Conservation (phyloP, 2,888 invertebrate species). For the Coronaproctus castanopsis region DNA sequence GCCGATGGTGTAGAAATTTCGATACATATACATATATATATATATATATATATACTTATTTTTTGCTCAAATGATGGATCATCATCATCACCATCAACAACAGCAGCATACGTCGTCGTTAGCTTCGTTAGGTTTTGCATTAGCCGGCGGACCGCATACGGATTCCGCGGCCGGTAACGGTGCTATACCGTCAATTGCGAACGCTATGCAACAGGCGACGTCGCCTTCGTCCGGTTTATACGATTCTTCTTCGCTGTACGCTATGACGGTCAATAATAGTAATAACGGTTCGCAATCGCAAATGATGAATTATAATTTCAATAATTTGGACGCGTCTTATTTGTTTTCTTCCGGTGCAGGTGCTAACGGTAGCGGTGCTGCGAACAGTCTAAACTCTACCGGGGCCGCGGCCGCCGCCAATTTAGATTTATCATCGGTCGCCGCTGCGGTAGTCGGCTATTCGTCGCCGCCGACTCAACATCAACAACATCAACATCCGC, state of each 20-base stretch:
- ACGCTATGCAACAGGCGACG: constrained; percentile 14
- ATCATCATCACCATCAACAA: neutral
- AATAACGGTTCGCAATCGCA: constrained; percentile 3
- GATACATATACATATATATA: neutral
- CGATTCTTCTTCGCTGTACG: constrained; percentile 28
- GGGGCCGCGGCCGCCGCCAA: constrained; percentile 20
- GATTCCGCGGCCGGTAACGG: neutral
- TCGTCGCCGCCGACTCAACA: constrained; percentile 16
- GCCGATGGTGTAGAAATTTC: too few species aligned
- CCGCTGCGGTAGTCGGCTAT: constrained; percentile 13
- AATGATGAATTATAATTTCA: constrained; percentile 18
- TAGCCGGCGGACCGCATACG: constrained; percentile 2
- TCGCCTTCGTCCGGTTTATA: constrained; percentile 29
- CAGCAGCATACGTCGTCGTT: constrained; percentile 13
- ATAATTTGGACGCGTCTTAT: constrained; percentile 31
- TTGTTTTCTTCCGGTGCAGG: constrained; percentile 37
- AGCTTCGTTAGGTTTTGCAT: constrained; percentile 8
- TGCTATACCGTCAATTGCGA: too few species aligned
- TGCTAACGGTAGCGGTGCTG: constrained; percentile 22
- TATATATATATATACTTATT: neutral
- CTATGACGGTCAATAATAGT: constrained; percentile 9
- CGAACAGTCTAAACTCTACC: constrained; percentile 19
- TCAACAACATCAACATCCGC: constrained; percentile 15
- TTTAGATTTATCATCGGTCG: constrained; percentile 15
- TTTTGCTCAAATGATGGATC: neutral